These are phyloP conservation scores for Troglohyphantes excavatus DNA, from an alignment of 2,888 invertebrate genomes.

Conservation along the genomic window DNA sequence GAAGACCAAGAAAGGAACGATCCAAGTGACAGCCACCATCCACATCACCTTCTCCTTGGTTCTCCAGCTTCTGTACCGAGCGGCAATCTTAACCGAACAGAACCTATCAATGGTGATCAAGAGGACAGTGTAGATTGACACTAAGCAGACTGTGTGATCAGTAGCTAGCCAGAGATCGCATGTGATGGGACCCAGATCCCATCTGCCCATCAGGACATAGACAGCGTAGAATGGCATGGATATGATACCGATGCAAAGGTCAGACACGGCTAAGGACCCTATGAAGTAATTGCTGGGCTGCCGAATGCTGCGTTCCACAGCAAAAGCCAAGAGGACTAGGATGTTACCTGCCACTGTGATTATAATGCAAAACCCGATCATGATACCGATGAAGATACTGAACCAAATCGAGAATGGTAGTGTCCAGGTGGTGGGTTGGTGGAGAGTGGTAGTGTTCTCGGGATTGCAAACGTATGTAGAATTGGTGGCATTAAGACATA, in stretches of 20 bases:
- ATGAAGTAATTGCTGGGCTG: constrained; percentile 99
- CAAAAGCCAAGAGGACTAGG: constrained; percentile 95
- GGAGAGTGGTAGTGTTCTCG: neutral
- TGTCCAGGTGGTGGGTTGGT: constrained; percentile 61
- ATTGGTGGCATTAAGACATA: constrained; percentile 10
- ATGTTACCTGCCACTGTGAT: constrained; percentile 97
- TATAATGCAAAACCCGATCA: constrained; percentile 93
- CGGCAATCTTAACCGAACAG: constrained; percentile 99
- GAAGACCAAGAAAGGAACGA: constrained; percentile 96
- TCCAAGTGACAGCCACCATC: constrained; percentile 98
- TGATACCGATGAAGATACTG: constrained; percentile 92
- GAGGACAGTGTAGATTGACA: constrained; percentile 99
- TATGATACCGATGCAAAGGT: constrained; percentile 97
- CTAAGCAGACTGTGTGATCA: constrained; percentile 99
- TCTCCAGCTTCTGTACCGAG: constrained; percentile 97
- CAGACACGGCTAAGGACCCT: constrained; percentile 97
- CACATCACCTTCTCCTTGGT: constrained; percentile 95
- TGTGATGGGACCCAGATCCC: constrained; percentile 97
- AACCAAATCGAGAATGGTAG: constrained; percentile 95
- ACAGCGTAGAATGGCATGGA: constrained; percentile 99
- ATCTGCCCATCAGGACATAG: constrained; percentile 97
- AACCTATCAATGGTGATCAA: constrained; percentile 99
- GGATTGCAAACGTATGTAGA: neutral
- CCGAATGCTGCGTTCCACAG: constrained; percentile 93
- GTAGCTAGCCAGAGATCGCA: constrained; percentile 99